phyloP scores from a whole-genome alignment of 2,797 vertebrate species.

The Poeciliopsis presidionis region DNA sequence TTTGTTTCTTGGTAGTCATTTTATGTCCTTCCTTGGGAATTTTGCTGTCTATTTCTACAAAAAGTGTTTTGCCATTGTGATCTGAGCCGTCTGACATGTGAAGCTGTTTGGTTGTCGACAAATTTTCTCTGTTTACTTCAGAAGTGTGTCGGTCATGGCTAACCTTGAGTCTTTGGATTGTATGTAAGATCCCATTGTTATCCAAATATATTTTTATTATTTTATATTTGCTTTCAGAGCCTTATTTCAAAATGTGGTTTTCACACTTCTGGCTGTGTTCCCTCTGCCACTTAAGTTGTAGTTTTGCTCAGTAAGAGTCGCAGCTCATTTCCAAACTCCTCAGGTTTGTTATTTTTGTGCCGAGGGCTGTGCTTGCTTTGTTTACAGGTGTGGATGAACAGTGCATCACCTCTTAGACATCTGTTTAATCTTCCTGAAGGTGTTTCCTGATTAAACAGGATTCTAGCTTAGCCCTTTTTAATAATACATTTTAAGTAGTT shows the following conservation, averaged over 20 bases:
- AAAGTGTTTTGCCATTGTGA: neutral
- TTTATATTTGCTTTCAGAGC: neutral
- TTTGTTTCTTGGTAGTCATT: neutral
- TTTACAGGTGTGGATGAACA: neutral
- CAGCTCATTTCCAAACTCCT: neutral
- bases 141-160: neutral
- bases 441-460: conserved; percentile 4
- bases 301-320: neutral
- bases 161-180: neutral
- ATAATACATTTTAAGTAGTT: neutral
- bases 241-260: neutral
- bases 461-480: neutral
- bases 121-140: neutral
- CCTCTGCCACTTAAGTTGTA: neutral
- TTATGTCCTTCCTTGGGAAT: neutral
- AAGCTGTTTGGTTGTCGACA: neutral
- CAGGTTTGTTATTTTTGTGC: neutral
- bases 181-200: neutral
- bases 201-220: neutral
- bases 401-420: neutral
- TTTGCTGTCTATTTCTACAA: neutral
- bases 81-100: neutral
- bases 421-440: neutral
- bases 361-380: neutral
- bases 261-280: neutral